These are phyloP conservation scores for Danio tinwini DNA, from an alignment of 2,797 vertebrate species.

Conservation along the genomic window DNA sequence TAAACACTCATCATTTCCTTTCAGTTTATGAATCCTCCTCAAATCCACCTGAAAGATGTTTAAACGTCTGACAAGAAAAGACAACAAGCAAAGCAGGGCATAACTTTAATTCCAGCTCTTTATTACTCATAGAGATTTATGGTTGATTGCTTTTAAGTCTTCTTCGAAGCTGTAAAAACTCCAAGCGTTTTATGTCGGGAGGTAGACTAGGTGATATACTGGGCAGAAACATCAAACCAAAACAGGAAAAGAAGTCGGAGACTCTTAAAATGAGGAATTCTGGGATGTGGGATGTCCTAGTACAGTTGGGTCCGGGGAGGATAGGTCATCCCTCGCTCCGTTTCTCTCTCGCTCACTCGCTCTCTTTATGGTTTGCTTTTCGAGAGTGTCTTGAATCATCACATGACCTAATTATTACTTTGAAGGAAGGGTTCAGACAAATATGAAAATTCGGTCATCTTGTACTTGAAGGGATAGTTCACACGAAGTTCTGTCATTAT, in stretches of 20 bases:
- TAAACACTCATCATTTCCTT: slow-evolving; percentile 12
- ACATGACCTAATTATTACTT: neutral
- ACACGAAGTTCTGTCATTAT: neutral
- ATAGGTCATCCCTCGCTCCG: slow-evolving; percentile 40
- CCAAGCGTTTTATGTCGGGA: slow-evolving; percentile 61
- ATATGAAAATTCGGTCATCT: neutral
- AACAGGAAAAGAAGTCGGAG: slow-evolving; percentile 77
- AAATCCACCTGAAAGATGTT: slow-evolving; percentile 59
- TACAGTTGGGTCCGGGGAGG: slow-evolving; percentile 72
- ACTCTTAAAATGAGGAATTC: slow-evolving; percentile 63
- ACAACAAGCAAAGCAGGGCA: slow-evolving; percentile 73
- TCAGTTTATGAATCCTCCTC: slow-evolving; percentile 30
- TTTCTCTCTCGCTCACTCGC: slow-evolving; percentile 12
- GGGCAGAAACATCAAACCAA: slow-evolving; percentile 77
- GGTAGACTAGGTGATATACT: slow-evolving; percentile 75
- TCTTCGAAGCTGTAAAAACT: slow-evolving; percentile 75
- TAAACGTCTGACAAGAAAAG: slow-evolving; percentile 68
- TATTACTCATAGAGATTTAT: slow-evolving; percentile 81
- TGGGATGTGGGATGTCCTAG: slow-evolving; percentile 64
- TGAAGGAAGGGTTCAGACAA: neutral
- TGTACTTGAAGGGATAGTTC: no score
- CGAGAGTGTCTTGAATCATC: neutral
- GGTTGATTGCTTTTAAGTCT: slow-evolving; percentile 77
- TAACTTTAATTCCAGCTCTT: slow-evolving; percentile 78
- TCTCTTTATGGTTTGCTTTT: slow-evolving; percentile 13